Percentiles rank a stretch among this genome's conserved stretches.
Conservation (phyloP, 2,888 invertebrate genomes). For the Aphrophora alni region DNA sequence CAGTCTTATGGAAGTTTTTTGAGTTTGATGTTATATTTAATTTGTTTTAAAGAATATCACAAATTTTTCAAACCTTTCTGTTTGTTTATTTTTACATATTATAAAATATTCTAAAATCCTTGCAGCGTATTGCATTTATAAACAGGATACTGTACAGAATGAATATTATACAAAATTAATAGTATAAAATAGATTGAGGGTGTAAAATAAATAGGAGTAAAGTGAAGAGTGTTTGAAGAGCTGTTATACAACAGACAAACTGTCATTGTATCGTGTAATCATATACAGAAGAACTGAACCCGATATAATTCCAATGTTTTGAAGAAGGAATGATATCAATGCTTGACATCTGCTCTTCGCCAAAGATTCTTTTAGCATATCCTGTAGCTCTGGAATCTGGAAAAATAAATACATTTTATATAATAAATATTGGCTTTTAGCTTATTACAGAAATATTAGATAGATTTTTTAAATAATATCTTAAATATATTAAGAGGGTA, state of each 20-base stretch:
- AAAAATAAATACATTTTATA: slow-evolving; percentile 33
- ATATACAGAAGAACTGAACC: slow-evolving; percentile 57
- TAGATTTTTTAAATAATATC: background rate
- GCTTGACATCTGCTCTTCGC: slow-evolving; percentile 55
- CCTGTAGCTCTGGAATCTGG: slow-evolving; percentile 60
- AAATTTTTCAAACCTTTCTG: no score
- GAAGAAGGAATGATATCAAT: slow-evolving; percentile 56
- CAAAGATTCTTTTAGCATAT: slow-evolving; percentile 58
- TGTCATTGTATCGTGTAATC: slow-evolving; percentile 51
- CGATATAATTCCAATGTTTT: slow-evolving; percentile 58
- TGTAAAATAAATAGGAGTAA: background rate
- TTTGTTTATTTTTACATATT: no score
- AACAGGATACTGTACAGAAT: no score
- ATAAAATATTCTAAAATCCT: no score
- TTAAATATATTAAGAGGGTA: no score
- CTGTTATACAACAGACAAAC: background rate
- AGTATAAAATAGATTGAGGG: background rate
- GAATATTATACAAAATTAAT: background rate
- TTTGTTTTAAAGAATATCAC: no score
- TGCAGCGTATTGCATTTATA: no score
- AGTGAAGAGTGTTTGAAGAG: no score
- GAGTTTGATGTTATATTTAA: no score
- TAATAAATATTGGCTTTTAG: background rate
- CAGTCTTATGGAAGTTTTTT: no score
- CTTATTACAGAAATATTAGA: background rate